Evolutionary conservation across 2,888 invertebrate species (phyloP), one percentile per base, ranked within the genome.

Genomic region (Himalopsyche tibetana): DNA sequence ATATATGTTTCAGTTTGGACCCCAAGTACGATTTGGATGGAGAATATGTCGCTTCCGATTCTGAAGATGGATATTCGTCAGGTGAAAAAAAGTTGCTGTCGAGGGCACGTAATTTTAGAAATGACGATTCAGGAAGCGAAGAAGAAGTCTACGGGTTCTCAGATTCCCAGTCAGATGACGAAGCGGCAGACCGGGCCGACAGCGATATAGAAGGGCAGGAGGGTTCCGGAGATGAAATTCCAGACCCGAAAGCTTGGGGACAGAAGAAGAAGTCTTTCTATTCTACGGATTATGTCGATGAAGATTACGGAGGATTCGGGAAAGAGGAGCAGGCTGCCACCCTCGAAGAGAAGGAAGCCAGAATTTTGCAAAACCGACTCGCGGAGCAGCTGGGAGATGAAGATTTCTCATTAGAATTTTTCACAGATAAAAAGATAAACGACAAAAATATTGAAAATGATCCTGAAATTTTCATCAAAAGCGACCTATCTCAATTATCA

Each of bases 161-260:
- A 12, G 90, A 89, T 87, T 93, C 93, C 9, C 93, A 92, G 63
- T 92, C 93, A 12, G 93, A 93, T 86, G 91, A 89, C 89, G 89
- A 92, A 12, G 91, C 92, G 83, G 92, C 91, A n/a, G 90, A 91
- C 55, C 93, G 91, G 92, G 95, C 95, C 8, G 94, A 95, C 86
- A 95, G 95, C 91, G 98, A 98, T 91, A 94, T 97, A 12, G 97
- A 97, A 91, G 96, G 95, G 0, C 94, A 95, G 89, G 95, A 94
- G 88, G 94, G 94, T 88, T 93, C 94, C 42, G 95, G 95, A 89
- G 95, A 95, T 90, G 94, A 95, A 90, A 92, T 97, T 88, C 97
- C 97, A 0, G 95, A 97, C 91, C 94, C 95, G 3, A 96, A 96
- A 91, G 97, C 98, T 36, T 98, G 98, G 98, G 98, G 98, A 80